Evolutionary conservation across 2,797 vertebrate species (phyloP).

Genomic region (Yasuhikotakia modesta): DNA sequence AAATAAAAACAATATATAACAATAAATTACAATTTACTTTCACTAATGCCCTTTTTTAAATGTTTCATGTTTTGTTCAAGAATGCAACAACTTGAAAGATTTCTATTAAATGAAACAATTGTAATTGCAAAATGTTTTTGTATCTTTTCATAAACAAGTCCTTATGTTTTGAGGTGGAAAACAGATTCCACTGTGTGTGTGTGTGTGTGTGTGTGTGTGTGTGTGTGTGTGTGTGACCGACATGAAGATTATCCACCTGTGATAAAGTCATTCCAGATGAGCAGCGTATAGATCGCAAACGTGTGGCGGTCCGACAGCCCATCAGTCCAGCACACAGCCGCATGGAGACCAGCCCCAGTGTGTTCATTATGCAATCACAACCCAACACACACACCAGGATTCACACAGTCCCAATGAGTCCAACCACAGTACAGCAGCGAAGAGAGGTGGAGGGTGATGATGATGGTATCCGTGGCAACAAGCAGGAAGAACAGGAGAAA

Average conservation of each 20-base stretch:
- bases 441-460: slow-evolving; percentile 18
- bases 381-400: slow-evolving; percentile 15
- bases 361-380: slow-evolving; percentile 58
- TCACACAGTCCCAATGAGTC: slow-evolving; percentile 21
- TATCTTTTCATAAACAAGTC: no score
- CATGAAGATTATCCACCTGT: slow-evolving; percentile 68
- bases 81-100: not conserved
- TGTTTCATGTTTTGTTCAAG: no score
- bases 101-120: no score
- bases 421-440: not conserved
- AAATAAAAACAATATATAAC: not conserved
- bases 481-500: slow-evolving; percentile 85
- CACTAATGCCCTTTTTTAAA: not conserved
- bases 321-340: slow-evolving; percentile 64
- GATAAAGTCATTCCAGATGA: slow-evolving; percentile 68
- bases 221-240: no score
- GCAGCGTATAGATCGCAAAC: slow-evolving; percentile 53
- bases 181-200: no score
- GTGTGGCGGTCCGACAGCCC: slow-evolving; percentile 52
- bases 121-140: no score
- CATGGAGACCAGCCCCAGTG: slow-evolving; percentile 64
- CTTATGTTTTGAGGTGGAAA: no score
- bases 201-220: no score
- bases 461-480: slow-evolving; percentile 55
- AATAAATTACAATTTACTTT: not conserved